A percentile compares a stretch with the other conserved stretches of the same genome.
Evolutionary conservation across 2,113 vertebrate species (phyloP).

Genomic region (Nibea albiflora): DNA sequence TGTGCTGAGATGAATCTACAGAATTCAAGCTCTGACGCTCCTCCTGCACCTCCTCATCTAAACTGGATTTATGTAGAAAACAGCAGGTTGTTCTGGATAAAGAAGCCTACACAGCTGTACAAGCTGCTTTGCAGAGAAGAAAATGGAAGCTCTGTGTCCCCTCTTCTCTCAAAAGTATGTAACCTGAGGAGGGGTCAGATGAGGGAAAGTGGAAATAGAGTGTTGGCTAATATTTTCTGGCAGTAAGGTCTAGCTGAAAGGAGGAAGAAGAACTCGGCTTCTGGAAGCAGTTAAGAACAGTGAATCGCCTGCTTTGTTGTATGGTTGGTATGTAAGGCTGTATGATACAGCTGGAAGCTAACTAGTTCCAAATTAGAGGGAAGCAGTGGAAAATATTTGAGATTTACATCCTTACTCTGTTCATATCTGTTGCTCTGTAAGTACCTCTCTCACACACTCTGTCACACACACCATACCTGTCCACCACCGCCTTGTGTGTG

Average conservation of each 20-base stretch:
- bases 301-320: no score
- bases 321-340: neutral
- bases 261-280: neutral
- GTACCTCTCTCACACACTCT: no score
- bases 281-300: neutral
- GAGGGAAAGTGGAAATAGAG: neutral
- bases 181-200: neutral
- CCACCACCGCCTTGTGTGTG: constrained; percentile 94
- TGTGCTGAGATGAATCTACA: neutral
- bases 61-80: neutral
- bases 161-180: neutral
- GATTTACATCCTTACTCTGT: no score
- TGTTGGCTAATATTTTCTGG: neutral
- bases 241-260: neutral
- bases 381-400: no score
- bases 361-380: neutral
- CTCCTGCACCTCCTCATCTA: neutral
- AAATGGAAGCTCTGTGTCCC: neutral
- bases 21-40: neutral
- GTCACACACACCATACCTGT: constrained; percentile 84
- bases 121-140: neutral
- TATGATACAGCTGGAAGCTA: neutral
- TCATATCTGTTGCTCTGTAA: no score
- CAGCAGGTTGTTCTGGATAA: neutral
- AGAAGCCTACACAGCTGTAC: neutral